Conservation (phyloP, 2,113 vertebrate genomes). For the Rhea americana region DNA sequence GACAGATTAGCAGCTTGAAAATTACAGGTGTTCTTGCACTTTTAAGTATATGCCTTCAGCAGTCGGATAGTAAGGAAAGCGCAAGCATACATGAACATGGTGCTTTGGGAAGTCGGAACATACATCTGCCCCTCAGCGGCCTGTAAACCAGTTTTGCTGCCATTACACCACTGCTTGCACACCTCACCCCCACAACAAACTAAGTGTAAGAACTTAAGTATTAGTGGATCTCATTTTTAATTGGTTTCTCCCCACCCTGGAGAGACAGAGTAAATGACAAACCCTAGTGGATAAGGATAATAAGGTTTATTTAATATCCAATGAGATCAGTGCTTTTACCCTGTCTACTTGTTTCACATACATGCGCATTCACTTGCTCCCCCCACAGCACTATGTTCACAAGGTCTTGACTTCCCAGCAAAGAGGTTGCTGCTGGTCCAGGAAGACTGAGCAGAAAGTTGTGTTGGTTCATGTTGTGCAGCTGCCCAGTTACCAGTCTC, state of each 20-base stretch:
- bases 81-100: rapidly evolving
- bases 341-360: not conserved
- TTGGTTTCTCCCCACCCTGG: not conserved
- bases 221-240: not conserved
- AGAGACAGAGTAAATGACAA: not conserved
- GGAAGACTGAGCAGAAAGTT: not conserved
- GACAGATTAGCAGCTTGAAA: not conserved
- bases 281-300: not conserved
- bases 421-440: not conserved
- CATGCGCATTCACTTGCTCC: not conserved
- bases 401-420: not conserved
- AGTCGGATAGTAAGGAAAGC: not conserved
- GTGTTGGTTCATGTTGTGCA: rapidly evolving
- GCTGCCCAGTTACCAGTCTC: not conserved
- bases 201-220: not conserved
- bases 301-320: not conserved
- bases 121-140: not conserved
- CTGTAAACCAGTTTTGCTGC: no score
- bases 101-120: not conserved
- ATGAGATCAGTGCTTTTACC: not conserved
- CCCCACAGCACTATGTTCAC: not conserved
- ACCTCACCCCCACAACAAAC: not conserved
- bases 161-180: not conserved
- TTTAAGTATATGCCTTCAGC: not conserved
- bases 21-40: not conserved